A percentile compares a stretch with the other conserved stretches of the same genome.
Evolutionary conservation across 2,113 vertebrate genomes (phyloP).

Genomic region (Kobus ellipsiprymnus): DNA sequence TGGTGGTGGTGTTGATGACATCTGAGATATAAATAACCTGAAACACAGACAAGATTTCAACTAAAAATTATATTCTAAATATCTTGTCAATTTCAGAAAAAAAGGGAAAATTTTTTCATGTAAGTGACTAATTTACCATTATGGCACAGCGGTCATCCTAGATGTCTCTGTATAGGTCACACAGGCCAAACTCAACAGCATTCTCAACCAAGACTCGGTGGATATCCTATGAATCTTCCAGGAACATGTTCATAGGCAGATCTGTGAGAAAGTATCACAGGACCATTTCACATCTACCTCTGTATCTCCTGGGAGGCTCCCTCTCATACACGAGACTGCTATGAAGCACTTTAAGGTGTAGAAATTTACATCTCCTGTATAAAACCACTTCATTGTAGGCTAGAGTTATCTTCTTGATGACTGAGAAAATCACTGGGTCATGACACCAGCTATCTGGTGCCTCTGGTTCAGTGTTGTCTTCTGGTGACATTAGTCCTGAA

Average conservation of each 20-base stretch:
- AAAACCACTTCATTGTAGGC: not conserved
- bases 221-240: not conserved
- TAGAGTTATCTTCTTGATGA: not conserved
- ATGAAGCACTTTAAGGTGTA: not conserved
- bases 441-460: not conserved
- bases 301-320: not conserved
- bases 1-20: not conserved
- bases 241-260: not conserved
- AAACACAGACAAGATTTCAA: not conserved
- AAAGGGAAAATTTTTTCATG: not conserved
- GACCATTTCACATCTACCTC: not conserved
- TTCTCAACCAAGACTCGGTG: not conserved
- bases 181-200: not conserved
- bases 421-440: not conserved
- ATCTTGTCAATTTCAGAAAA: not conserved
- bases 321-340: not conserved
- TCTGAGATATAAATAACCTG: not conserved
- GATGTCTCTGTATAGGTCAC: not conserved
- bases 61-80: not conserved
- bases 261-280: not conserved
- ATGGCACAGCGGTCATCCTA: not conserved
- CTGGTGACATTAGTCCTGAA: not conserved
- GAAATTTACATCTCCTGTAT: not conserved
- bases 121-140: not conserved
- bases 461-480: not conserved